Percentiles rank a stretch among this genome's conserved stretches.
Conservation (phyloP, 1,140 invertebrate genomes). For the Cotesia chilonis region DNA sequence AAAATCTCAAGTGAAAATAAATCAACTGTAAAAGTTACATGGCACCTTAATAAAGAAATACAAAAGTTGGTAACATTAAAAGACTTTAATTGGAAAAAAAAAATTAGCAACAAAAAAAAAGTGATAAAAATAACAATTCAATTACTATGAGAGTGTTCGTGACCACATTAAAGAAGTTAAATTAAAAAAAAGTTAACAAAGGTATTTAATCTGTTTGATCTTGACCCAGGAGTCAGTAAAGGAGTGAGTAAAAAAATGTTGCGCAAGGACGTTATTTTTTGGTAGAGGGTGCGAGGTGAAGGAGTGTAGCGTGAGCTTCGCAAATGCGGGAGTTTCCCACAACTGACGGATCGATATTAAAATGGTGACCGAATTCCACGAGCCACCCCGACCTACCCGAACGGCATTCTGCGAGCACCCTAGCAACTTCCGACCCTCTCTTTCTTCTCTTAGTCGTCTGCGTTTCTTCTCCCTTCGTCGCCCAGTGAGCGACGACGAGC, state of each 20-base stretch:
- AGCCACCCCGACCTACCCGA: slow-evolving; percentile 59
- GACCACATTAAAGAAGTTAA: too few relatives aligned
- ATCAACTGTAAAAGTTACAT: too few relatives aligned
- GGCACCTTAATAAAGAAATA: too few relatives aligned
- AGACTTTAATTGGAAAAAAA: too few relatives aligned
- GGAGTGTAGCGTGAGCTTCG: slow-evolving; percentile 32
- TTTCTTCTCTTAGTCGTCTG: slow-evolving; percentile 31
- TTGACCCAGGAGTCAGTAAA: neutral
- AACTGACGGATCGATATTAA: slow-evolving; percentile 62
- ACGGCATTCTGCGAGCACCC: slow-evolving; percentile 38
- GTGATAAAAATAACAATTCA: too few relatives aligned
- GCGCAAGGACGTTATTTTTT: too few relatives aligned
- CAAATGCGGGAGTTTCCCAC: slow-evolving; percentile 27
- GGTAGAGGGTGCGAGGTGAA: neutral
- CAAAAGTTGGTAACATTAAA: too few relatives aligned
- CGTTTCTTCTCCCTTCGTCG: slow-evolving; percentile 25
- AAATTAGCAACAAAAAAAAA: too few relatives aligned
- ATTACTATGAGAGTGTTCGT: too few relatives aligned
- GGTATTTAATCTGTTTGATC: too few relatives aligned
- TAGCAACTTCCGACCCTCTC: slow-evolving; percentile 36
- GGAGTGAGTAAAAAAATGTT: slow-evolving; percentile 1
- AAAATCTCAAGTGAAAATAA: too few relatives aligned
- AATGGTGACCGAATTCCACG: slow-evolving; percentile 67
- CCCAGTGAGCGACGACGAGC: slow-evolving; percentile 11
- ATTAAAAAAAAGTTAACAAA: too few relatives aligned